Conservation (phyloP, 2,797 vertebrate species). For the Mico argentatus region DNA sequence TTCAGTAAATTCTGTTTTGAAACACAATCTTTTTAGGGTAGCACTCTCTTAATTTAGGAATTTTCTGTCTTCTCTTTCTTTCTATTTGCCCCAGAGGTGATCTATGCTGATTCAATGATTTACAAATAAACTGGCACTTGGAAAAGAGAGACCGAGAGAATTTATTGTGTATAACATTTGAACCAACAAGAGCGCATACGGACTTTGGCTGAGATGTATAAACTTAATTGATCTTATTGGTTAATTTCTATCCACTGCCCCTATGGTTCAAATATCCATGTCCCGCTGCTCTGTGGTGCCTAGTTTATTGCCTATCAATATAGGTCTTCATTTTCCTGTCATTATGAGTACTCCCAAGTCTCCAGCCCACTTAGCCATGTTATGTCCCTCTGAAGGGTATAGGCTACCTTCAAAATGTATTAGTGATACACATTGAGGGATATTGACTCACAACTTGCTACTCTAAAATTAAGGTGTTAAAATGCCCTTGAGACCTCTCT, state of each 20-base stretch:
- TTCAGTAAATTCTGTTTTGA: conserved; percentile 2
- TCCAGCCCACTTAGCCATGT: not conserved
- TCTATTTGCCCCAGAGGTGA: not conserved
- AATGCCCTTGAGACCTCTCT: not conserved
- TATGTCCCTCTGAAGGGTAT: not conserved
- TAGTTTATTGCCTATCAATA: not conserved
- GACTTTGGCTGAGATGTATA: not conserved
- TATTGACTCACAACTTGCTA: not conserved
- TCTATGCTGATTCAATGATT: not conserved
- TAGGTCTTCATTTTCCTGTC: not conserved
- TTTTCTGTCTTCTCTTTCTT: not conserved
- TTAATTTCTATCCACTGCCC: not conserved
- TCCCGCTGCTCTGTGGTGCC: not conserved
- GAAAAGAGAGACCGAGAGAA: not conserved
- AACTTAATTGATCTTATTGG: conserved; percentile 4
- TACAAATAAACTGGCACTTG: not conserved
- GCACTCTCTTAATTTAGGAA: not conserved
- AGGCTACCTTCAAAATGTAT: not conserved
- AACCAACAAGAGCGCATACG: not conserved
- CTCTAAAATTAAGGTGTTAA: not conserved
- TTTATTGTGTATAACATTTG: not conserved
- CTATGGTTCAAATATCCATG: not conserved
- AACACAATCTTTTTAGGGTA: not conserved
- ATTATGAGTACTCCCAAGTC: not conserved
- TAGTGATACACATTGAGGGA: not conserved